phyloP scores from a whole-genome alignment of 2,888 invertebrate species.

The Cephalotes varians region DNA sequence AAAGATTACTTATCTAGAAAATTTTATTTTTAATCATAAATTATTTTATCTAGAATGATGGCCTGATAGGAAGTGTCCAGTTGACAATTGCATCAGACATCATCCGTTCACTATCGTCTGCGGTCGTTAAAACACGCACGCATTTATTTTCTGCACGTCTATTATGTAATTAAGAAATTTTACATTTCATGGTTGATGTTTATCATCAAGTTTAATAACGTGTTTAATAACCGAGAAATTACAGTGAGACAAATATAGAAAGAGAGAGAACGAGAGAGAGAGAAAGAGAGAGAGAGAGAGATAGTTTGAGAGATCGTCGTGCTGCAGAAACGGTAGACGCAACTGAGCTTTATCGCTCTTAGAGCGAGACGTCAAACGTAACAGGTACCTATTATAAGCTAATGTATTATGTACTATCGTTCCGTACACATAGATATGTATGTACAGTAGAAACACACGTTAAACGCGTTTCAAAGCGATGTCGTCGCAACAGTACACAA shows the following conservation, averaged over 20 bases:
- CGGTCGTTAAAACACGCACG: neutral
- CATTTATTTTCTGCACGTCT: neutral
- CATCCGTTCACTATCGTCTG: neutral
- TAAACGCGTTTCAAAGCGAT: conserved; percentile 47
- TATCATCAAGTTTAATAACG: neutral
- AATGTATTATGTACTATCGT: conserved; percentile 36
- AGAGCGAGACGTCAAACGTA: conserved; percentile 30
- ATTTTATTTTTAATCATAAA: too few species aligned
- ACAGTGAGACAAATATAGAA: neutral
- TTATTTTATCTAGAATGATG: neutral
- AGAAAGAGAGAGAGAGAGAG: neutral
- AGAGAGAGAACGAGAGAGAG: neutral
- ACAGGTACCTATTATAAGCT: conserved; percentile 42
- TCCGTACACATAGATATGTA: conserved; percentile 13
- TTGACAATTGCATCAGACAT: neutral
- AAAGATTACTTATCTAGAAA: too few species aligned
- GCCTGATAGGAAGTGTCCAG: neutral
- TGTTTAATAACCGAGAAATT: neutral
- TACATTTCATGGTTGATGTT: neutral
- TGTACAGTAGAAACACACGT: conserved; percentile 8
- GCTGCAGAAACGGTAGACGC: neutral
- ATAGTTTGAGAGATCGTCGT: neutral
- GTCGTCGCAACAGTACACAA: conserved; percentile 14
- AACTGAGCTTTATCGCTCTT: conserved; percentile 16
- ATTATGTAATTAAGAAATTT: conserved; percentile 16